phyloP scores from a whole-genome alignment of 2,797 vertebrate species.

The Delichon dasypus region DNA sequence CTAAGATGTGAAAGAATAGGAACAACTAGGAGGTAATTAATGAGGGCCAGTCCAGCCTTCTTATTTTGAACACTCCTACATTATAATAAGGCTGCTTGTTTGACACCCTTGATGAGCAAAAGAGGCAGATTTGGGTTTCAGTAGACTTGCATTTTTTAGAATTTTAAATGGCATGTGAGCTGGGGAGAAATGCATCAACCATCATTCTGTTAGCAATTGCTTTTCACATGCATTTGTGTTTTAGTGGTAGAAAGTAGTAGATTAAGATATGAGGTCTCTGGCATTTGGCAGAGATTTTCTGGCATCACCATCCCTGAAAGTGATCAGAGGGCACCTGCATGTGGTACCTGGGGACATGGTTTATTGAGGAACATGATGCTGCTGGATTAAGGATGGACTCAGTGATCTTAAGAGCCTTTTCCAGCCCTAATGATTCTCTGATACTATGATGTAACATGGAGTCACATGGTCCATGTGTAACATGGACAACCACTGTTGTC shows the following conservation, averaged over 20 bases:
- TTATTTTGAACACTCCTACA: background rate
- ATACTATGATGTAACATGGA: background rate
- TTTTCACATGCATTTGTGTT: background rate
- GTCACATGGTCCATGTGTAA: no score
- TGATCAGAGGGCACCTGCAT: background rate
- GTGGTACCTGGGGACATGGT: no score
- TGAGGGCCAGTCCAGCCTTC: background rate
- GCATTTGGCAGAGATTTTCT: background rate
- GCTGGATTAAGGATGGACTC: background rate
- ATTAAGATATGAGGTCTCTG: background rate
- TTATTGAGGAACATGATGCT: background rate
- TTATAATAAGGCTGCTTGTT: background rate
- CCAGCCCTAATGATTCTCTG: background rate
- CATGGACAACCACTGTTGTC: background rate
- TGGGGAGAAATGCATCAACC: background rate
- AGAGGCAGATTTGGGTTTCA: background rate
- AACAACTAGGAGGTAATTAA: background rate
- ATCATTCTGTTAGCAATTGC: background rate
- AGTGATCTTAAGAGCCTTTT: background rate
- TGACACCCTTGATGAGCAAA: background rate
- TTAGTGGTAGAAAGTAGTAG: background rate
- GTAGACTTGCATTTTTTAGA: background rate
- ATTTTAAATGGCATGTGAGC: background rate
- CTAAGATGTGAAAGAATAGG: background rate
- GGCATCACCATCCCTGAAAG: background rate